Percentiles rank a stretch among this genome's conserved stretches.
Conservation (phyloP, 2,888 invertebrate species). For the Oscheius sp. region DNA sequence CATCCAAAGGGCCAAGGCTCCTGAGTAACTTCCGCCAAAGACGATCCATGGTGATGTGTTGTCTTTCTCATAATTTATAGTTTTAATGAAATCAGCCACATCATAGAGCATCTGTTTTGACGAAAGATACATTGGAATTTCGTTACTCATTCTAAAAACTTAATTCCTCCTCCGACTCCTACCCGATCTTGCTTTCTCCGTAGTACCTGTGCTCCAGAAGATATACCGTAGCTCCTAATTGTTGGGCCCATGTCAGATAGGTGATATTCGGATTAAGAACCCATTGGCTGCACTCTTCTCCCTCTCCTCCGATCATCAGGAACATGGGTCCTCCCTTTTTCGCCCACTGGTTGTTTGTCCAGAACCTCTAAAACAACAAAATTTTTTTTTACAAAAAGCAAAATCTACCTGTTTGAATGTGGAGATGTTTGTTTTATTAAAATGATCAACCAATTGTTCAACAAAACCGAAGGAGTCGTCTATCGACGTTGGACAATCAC, state of each 20-base stretch:
- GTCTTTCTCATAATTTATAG: slow-evolving; percentile 75
- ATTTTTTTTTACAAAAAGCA: background rate
- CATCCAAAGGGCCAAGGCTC: slow-evolving; percentile 88
- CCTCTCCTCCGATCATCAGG: slow-evolving; percentile 87
- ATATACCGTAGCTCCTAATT: slow-evolving; percentile 81
- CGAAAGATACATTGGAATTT: slow-evolving; percentile 78
- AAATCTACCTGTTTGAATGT: slow-evolving; percentile 44
- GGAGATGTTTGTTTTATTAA: slow-evolving; percentile 40
- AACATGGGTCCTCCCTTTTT: slow-evolving; percentile 84
- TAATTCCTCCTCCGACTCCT: background rate
- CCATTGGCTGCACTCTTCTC: slow-evolving; percentile 41
- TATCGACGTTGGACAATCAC: background rate
- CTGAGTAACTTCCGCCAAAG: slow-evolving; percentile 84
- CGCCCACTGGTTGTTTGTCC: slow-evolving; percentile 80
- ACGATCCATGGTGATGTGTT: slow-evolving; percentile 81
- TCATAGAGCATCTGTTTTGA: slow-evolving; percentile 79
- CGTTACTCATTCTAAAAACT: background rate
- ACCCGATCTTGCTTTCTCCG: slow-evolving; percentile 79
- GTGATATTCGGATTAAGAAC: slow-evolving; percentile 42
- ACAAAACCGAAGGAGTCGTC: background rate
- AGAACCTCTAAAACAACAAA: background rate
- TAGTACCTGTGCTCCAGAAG: slow-evolving; percentile 91
- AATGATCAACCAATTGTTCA: slow-evolving; percentile 47
- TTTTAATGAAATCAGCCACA: slow-evolving; percentile 82
- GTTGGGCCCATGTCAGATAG: slow-evolving; percentile 40